Evolutionary conservation across 2,797 vertebrate genomes (phyloP), one percentile per base, ranked within the genome.

Genomic region (Australoheros facetus): DNA sequence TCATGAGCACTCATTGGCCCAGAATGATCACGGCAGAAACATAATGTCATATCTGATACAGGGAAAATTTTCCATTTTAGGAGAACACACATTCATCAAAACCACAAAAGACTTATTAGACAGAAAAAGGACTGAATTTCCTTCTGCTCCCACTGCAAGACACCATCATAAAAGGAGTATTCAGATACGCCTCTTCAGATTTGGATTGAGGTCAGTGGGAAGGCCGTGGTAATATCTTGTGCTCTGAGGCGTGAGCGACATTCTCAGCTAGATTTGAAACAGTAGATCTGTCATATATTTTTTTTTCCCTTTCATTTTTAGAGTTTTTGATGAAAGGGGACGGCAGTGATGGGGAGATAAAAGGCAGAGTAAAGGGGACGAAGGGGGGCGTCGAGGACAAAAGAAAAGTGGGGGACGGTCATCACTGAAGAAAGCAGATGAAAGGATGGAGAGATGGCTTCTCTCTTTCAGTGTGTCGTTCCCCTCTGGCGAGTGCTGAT

Each of bases 121-220:
- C 56, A 82, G 82, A 82, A 73, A 88, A 62, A 48, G 71, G 74
- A 83, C 21, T 30, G 76, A 89, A 88, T 91, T 88, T 90, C 78
- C 76, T 78, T 81, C 42, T 78, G 73, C 83, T 86, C 81, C 58
- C n/a, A 7, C 75, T 81, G 85, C 77, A 81, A 85, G 89, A 84
- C 83, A 69, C 74, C 32, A 80, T 91, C 81, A 92, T 90, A 80
- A 94, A 94, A 88, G 91, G 30, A 83, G 62, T 82, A 84, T 93
- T 94, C 89, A 93, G 87, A 92, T 86, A 85, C 45, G 84, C 80
- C 90, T 91, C 88, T 88, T 90, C 89, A 90, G 87, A 92, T 91
- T 87, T 91, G 92, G 91, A 93, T 91, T 90, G 92, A 92, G 93
- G 92, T 93, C 93, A 94, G 89, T 59, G 88, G 84, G 89, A 89